Evolutionary conservation across 1,140 invertebrate species (phyloP).

Genomic region (Caligus rogercresseyi): DNA sequence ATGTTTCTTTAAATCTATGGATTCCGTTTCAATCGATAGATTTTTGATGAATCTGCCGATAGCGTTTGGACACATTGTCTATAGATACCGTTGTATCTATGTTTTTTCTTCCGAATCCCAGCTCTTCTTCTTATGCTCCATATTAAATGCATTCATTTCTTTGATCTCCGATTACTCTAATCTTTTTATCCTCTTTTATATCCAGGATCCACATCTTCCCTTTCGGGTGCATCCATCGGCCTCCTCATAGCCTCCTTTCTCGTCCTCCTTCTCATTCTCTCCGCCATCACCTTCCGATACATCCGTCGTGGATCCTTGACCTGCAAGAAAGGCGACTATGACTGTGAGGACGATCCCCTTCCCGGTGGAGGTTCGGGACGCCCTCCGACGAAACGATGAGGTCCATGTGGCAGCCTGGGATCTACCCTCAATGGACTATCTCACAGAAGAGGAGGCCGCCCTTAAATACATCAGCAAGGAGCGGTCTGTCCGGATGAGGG

Average conservation of each 20-base stretch:
- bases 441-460: slow-evolving; percentile 1
- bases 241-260: background rate
- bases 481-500: background rate
- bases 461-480: background rate
- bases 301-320: background rate
- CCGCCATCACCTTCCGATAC: background rate
- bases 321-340: slow-evolving; percentile 11
- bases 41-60: too few relatives aligned
- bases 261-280: background rate
- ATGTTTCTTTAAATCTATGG: too few relatives aligned
- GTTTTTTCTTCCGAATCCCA: too few relatives aligned
- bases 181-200: too few relatives aligned
- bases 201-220: background rate
- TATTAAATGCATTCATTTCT: too few relatives aligned
- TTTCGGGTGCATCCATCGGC: background rate
- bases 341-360: slow-evolving; percentile 6
- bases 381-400: background rate
- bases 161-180: too few relatives aligned
- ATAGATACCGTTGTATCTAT: too few relatives aligned
- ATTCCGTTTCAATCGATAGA: too few relatives aligned
- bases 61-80: too few relatives aligned
- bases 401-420: slow-evolving; percentile 7
- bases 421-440: slow-evolving; percentile 9
- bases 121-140: too few relatives aligned
- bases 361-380: background rate